Percentiles rank a stretch among this genome's conserved stretches.
phyloP scores from a whole-genome alignment of 2,888 invertebrate genomes.

The Fabriciana adippe region DNA sequence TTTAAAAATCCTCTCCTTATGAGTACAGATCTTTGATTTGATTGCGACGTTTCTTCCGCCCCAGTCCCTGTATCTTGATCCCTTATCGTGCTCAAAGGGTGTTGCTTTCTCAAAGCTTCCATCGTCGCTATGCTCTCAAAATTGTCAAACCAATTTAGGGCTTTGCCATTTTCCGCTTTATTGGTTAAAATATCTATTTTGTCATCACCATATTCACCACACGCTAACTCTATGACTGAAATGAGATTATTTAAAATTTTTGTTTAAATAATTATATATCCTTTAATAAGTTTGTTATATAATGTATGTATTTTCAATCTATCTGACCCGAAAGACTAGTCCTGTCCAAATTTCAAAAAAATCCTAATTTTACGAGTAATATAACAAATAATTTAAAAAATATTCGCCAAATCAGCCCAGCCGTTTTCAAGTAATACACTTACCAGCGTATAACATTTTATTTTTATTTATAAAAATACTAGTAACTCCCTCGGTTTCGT shows the following conservation, averaged over 20 bases:
- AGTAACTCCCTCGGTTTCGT: no score
- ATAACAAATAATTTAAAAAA: no score
- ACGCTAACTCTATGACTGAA: slow-evolving; percentile 95
- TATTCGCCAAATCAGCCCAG: no score
- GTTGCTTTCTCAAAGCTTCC: slow-evolving; percentile 80
- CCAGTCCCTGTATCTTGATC: slow-evolving; percentile 65
- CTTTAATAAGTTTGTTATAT: no score
- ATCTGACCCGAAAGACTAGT: no score
- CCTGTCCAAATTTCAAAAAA: no score
- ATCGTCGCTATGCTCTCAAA: slow-evolving; percentile 79
- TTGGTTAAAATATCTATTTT: slow-evolving; percentile 85
- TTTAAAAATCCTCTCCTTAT: slow-evolving; percentile 88
- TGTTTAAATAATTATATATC: no score
- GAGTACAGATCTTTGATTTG: slow-evolving; percentile 87
- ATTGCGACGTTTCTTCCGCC: slow-evolving; percentile 86
- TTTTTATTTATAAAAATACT: no score
- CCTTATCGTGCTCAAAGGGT: slow-evolving; percentile 75
- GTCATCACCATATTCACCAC: slow-evolving; percentile 94
- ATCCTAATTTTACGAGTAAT: no score
- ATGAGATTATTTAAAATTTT: background rate
- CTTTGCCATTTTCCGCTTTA: slow-evolving; percentile 87
- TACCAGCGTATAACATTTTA: no score
- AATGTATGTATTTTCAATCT: no score
- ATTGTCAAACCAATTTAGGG: slow-evolving; percentile 86
- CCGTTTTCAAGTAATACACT: no score